A percentile compares a stretch with the other conserved stretches of the same genome.
Conservation (phyloP, 2,113 vertebrate genomes). For the Aegithalos caudatus region DNA sequence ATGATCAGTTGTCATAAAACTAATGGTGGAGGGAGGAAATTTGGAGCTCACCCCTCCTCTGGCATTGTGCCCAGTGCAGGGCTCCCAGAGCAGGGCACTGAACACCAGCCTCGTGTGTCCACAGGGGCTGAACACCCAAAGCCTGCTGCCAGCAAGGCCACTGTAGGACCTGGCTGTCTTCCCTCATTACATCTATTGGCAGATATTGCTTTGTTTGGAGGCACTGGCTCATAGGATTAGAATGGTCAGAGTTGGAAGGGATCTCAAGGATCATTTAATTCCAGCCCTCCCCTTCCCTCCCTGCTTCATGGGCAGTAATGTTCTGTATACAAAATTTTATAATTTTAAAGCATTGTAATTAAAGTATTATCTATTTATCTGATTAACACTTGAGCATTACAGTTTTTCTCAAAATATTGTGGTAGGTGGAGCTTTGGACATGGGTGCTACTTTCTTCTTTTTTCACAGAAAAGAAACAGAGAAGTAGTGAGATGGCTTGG, state of each 20-base stretch:
- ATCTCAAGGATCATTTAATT: not conserved
- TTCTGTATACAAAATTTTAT: not conserved
- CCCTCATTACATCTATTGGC: not conserved
- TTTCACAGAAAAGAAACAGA: not conserved
- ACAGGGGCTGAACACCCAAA: not conserved
- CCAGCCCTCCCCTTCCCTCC: not conserved
- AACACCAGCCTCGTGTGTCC: fast-evolving
- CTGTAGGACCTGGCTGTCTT: not conserved
- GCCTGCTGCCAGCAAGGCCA: fast-evolving
- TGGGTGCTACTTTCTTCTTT: fast-evolving
- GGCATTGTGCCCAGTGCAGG: not conserved
- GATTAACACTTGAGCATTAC: not conserved
- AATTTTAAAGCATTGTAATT: not conserved
- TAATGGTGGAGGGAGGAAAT: not conserved
- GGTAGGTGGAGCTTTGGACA: not conserved
- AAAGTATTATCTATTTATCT: not conserved
- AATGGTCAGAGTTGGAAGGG: not conserved
- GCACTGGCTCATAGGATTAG: not conserved
- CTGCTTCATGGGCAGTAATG: fast-evolving
- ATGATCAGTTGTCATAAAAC: not conserved
- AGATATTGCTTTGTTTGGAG: not conserved
- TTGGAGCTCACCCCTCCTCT: not conserved
- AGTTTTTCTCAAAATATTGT: not conserved
- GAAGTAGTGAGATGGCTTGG: not conserved
- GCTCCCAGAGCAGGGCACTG: fast-evolving